Conservation (phyloP, 2,888 invertebrate species). For the Melinaea marsaeus region DNA sequence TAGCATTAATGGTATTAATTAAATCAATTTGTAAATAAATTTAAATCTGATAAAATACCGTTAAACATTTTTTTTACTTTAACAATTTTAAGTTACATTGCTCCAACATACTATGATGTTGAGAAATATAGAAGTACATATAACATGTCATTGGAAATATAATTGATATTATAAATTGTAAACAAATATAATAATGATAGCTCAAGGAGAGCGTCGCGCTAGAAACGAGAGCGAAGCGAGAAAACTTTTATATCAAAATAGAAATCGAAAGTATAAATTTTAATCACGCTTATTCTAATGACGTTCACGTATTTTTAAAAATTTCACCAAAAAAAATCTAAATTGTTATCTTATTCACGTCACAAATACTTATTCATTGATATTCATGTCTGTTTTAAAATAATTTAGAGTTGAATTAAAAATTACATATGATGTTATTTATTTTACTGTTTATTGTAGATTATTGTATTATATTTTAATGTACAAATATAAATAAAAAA, state of each 20-base stretch:
- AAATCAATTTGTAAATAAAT: no score
- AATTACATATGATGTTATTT: neutral
- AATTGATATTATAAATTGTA: no score
- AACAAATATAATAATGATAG: no score
- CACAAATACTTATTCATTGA: neutral
- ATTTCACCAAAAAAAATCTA: conserved; percentile 24
- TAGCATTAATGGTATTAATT: no score
- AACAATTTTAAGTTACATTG: no score
- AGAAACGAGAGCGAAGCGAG: neutral
- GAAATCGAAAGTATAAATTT: conserved; percentile 23
- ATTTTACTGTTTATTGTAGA: no score
- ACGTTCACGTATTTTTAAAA: conserved; percentile 15
- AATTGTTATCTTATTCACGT: conserved; percentile 15
- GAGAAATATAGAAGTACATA: no score
- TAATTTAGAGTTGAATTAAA: neutral
- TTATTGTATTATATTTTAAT: no score
- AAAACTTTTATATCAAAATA: conserved; percentile 17
- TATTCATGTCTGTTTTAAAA: neutral
- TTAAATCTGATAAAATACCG: no score
- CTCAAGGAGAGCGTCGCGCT: neutral
- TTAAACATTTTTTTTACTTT: neutral
- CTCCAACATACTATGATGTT: no score
- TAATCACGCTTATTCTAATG: conserved; percentile 23
- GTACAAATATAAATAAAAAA: no score
- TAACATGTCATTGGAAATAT: no score